A percentile compares a stretch with the other conserved stretches of the same genome.
These are phyloP conservation scores for Champsocephalus gunnari DNA, from an alignment of 2,797 vertebrate genomes.

Conservation along the genomic window DNA sequence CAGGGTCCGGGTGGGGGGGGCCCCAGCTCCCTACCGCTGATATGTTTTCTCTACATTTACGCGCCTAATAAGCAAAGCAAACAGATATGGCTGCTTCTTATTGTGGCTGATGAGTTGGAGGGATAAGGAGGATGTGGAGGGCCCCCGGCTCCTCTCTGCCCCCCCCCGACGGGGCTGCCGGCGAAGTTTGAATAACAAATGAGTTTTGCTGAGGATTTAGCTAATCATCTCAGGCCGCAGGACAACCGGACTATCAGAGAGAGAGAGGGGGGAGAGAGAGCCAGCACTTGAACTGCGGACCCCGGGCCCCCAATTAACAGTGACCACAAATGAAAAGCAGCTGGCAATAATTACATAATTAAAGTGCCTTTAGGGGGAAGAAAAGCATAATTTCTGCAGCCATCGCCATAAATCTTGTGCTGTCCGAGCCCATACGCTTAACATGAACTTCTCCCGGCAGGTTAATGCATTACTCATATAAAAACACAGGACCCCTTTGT, in stretches of 20 bases:
- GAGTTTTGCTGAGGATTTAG: slow-evolving; percentile 82
- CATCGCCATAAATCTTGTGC: slow-evolving; percentile 99
- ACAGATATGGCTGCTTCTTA: slow-evolving; percentile 61
- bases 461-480: slow-evolving; percentile 94
- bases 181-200: slow-evolving; percentile 84
- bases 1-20: slow-evolving; percentile 60
- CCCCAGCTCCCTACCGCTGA: slow-evolving; percentile 37
- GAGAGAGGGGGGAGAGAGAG: slow-evolving; percentile 58
- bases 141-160: slow-evolving; percentile 69
- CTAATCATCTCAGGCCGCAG: slow-evolving; percentile 80
- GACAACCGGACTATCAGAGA: slow-evolving; percentile 82
- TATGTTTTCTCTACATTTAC: slow-evolving; percentile 68
- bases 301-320: slow-evolving; percentile 92
- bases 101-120: slow-evolving; percentile 71
- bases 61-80: slow-evolving; percentile 80
- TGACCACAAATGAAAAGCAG: slow-evolving; percentile 93
- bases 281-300: slow-evolving; percentile 86
- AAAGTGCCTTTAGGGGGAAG: slow-evolving; percentile 93
- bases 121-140: slow-evolving; percentile 81
- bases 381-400: slow-evolving; percentile 96
- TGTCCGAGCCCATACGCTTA: slow-evolving; percentile 91
- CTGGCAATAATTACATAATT: slow-evolving; percentile 99
- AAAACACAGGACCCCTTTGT: slow-evolving; percentile 95
- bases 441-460: slow-evolving; percentile 88
- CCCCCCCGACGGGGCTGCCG: slow-evolving; percentile 69